Evolutionary conservation across 2,113 vertebrate species (phyloP), one percentile per base, ranked within the genome.

Genomic region (Cygnus buccinator): DNA sequence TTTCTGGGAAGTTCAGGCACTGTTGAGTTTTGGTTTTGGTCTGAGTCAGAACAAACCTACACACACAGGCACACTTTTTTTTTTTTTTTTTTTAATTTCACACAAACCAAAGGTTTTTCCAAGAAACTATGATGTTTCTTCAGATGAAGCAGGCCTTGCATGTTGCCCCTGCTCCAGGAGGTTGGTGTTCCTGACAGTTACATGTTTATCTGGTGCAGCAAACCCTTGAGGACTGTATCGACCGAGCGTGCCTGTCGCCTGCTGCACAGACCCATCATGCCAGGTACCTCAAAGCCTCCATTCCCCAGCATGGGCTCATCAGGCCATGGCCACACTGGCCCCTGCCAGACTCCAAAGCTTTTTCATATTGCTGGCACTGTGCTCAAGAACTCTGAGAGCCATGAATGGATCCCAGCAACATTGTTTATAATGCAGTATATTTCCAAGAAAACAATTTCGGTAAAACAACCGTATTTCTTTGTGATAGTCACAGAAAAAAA

Each of bases 91-190:
- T 44, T 15, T 6, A 8, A 68, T 71, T 63, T 78, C 26, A 72
- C 61, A 81, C 21, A 68, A 79, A 52, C 7, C 10, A 54, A 84
- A 39, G 21, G 75, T 93, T 48, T 48, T 48, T 87, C n/a, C 28
- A 91, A 84, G 77, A 95, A 96, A 91, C 55, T 5, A 22, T 12
- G 7, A 46, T 57, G 16, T 48, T 84, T 91, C 54, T 33, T 61
- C 35, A 31, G 15, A 61, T 15, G 13, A 93, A 92, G 67, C 9
- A 57, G 8, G 59, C 7, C 5, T 87, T 68, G 66, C 21, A 18
- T 82, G 17, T 22, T 84, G 26, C 31, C 16, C 25, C 29, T 86
- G 18, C 58, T 94, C 39, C 23, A 77, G 35, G 31, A 94, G 14
- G 25, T 12, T 63, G 41, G 41, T 63, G 17, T 43, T 71, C 76